A percentile compares a stretch with the other conserved stretches of the same genome.
phyloP scores from a whole-genome alignment of 2,797 vertebrate genomes.

The Alectoris magna region DNA sequence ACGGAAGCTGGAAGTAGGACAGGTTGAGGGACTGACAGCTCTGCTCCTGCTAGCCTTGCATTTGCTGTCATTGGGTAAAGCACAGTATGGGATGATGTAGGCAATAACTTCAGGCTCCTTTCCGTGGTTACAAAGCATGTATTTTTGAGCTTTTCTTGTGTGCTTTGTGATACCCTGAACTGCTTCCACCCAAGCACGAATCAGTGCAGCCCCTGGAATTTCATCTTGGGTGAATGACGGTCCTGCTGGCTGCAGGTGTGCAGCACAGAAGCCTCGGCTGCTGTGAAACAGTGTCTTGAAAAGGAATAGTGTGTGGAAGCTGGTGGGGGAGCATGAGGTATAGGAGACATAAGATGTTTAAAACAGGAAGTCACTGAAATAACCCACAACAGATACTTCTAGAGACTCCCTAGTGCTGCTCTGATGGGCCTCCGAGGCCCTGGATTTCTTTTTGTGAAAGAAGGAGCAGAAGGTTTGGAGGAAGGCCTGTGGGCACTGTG shows the following conservation, averaged over 20 bases:
- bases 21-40: background rate
- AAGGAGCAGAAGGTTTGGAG: background rate
- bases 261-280: background rate
- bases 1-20: background rate
- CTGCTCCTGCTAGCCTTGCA: background rate
- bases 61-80: background rate
- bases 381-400: background rate
- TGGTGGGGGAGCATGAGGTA: background rate
- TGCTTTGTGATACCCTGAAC: background rate
- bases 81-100: too few relatives aligned
- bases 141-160: background rate
- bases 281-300: background rate
- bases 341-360: background rate
- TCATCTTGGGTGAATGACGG: background rate
- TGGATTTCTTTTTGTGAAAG: background rate
- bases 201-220: background rate
- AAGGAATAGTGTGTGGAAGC: background rate
- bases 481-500: background rate
- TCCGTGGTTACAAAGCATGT: accelerated
- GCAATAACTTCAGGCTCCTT: background rate
- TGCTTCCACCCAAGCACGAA: background rate
- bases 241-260: background rate
- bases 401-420: background rate
- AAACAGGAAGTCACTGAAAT: background rate
- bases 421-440: background rate